phyloP scores from a whole-genome alignment of 64 coral and sea anemone genomes.

The Platygyra sinensis region DNA sequence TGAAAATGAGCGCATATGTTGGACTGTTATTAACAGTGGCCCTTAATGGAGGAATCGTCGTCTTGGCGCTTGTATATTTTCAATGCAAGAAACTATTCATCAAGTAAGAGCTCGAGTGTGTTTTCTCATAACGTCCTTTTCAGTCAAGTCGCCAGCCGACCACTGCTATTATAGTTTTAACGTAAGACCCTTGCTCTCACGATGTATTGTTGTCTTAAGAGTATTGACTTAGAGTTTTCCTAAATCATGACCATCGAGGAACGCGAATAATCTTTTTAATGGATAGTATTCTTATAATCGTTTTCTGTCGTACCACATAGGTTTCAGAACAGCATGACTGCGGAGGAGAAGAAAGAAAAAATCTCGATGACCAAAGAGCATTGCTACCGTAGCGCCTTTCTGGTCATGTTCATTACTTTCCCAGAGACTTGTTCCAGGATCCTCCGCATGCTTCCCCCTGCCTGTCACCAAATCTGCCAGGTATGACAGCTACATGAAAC shows the following conservation, averaged over 20 bases:
- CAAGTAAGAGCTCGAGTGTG: constrained; percentile 9
- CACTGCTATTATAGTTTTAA: no score
- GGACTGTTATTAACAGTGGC: constrained; percentile 50
- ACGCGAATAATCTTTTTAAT: no score
- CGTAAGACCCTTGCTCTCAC: no score
- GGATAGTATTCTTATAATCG: no score
- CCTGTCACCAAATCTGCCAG: constrained; percentile 74
- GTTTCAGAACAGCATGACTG: not conserved
- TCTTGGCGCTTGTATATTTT: constrained; percentile 62
- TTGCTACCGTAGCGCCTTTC: constrained; percentile 74
- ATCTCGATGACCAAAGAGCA: constrained; percentile 70
- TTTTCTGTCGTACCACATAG: not conserved
- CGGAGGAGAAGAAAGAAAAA: constrained; percentile 20
- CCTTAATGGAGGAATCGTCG: constrained; percentile 27
- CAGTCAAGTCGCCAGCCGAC: no score
- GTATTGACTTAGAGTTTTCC: no score
- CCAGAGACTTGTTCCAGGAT: constrained; percentile 82
- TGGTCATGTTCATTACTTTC: constrained; percentile 80
- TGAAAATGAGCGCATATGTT: constrained; percentile 76
- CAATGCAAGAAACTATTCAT: constrained; percentile 28
- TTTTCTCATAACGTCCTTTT: not conserved
- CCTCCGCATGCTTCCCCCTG: constrained; percentile 73
- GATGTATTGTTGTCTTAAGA: no score
- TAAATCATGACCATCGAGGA: no score
- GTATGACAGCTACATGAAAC: not conserved